Evolutionary conservation across 2,888 invertebrate species (phyloP), one percentile per base, ranked within the genome.

Genomic region (Agrilus mali): DNA sequence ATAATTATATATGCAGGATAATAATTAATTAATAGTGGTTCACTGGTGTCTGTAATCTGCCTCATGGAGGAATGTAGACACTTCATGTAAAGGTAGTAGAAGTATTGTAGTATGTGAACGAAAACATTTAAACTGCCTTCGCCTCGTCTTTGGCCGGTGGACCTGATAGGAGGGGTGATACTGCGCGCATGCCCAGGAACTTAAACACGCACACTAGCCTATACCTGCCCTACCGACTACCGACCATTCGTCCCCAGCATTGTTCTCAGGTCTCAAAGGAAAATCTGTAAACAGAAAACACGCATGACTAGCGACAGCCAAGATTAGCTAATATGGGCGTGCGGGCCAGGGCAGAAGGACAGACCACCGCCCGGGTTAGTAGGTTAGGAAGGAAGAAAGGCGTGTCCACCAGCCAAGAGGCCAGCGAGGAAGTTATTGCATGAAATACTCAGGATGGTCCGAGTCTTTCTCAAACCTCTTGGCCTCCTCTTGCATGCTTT

Each of bases 401-500:
- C 58, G 63, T 56, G 60, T 65, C 64, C 63, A 64, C 65, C 66
- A 66, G 65, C 65, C 65, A 61, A 64, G 64, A 64, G 66, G 65
- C 63, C 59, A 63, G 62, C 60, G 60, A 62, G 61, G 61, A 59
- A 65, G 60, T 83, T 87, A 92, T 84, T 88, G 90, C 89, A 93
- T 92, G 74, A 89, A 93, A 77, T 90, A 93, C 74, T 93, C 92
- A 66, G 92, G 89, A 70, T 92, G 92, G 70, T 93, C 93, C 59
- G 90, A 87, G 74, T 93, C 93, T 79, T 93, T 93, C 73, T 94
- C 93, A 75, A 93, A 93, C 74, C 95, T 86, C 78, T 95, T 96
- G 69, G 96, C 96, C 74, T 97, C 97, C 72, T 97, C 96, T 74
- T 97, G 95, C 94, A 98, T 96, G 78, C 93, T 94, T 75, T 96